phyloP scores from a whole-genome alignment of 2,888 invertebrate species.

The Gryllus longicercus region DNA sequence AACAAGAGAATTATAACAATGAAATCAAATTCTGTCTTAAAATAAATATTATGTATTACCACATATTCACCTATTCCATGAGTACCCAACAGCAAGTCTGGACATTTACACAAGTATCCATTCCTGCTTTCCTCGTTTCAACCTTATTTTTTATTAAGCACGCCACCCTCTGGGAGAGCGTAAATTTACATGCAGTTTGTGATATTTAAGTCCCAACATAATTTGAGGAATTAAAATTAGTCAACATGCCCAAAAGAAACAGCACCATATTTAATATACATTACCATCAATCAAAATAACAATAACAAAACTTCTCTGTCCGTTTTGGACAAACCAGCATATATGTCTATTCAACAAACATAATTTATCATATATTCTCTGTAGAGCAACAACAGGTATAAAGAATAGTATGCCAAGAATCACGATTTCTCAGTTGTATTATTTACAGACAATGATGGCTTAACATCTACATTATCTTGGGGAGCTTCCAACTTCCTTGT shows the following conservation, averaged over 20 bases:
- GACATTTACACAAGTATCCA: neutral
- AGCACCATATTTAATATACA: slow-evolving; percentile 8
- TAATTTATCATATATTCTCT: slow-evolving; percentile 20
- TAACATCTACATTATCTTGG: slow-evolving; percentile 31
- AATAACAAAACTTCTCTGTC: neutral
- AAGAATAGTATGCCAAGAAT: slow-evolving; percentile 27
- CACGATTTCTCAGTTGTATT: slow-evolving; percentile 32
- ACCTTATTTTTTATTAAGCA: neutral
- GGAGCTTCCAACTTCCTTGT: slow-evolving; percentile 72
- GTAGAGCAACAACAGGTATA: slow-evolving; percentile 21
- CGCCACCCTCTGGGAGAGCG: neutral
- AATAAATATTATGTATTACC: neutral
- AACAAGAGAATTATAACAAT: neutral
- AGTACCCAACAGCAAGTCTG: slow-evolving; percentile 18
- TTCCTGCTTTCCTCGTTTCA: neutral
- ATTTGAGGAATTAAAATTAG: slow-evolving; percentile 6
- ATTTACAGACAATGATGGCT: slow-evolving; percentile 27
- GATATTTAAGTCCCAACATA: slow-evolving; percentile 17
- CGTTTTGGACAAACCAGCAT: slow-evolving; percentile 18
- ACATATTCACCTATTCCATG: slow-evolving; percentile 17
- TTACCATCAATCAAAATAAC: slow-evolving; percentile 17
- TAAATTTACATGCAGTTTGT: neutral
- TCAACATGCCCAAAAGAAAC: slow-evolving; percentile 17
- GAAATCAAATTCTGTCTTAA: neutral
- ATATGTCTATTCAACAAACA: neutral